These are phyloP conservation scores for Antitype chi DNA, from an alignment of 2,888 invertebrate species.

Conservation along the genomic window DNA sequence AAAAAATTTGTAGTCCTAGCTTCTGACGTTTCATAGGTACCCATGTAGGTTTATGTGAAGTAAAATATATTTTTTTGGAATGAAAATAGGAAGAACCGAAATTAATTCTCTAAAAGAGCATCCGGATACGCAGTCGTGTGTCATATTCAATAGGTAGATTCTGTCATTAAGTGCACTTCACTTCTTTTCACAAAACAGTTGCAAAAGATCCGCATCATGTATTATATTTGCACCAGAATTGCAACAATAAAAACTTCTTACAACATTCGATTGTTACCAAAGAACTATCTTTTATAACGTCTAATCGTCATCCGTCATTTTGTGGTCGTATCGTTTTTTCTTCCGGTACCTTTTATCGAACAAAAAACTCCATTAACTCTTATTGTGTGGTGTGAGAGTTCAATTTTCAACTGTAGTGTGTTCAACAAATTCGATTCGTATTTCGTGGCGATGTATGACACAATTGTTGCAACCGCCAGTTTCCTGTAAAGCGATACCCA, in stretches of 20 bases:
- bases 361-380: slow-evolving; percentile 25
- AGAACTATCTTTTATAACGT: slow-evolving; percentile 62
- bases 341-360: slow-evolving; percentile 64
- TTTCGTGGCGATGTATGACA: slow-evolving; percentile 74
- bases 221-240: slow-evolving; percentile 53
- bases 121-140: background rate
- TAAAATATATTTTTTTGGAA: background rate
- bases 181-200: slow-evolving; percentile 17
- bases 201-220: slow-evolving; percentile 39
- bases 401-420: slow-evolving; percentile 46
- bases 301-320: slow-evolving; percentile 76
- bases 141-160: slow-evolving; percentile 2
- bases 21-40: too few species aligned
- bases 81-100: background rate
- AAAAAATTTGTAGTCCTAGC: background rate
- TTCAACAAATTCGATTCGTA: slow-evolving; percentile 69
- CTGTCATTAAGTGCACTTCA: slow-evolving; percentile 3
- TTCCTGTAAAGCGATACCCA: slow-evolving; percentile 87
- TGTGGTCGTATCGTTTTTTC: slow-evolving; percentile 71
- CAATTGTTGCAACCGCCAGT: slow-evolving; percentile 84
- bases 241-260: slow-evolving; percentile 51
- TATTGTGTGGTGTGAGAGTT: slow-evolving; percentile 60
- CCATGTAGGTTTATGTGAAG: too few species aligned
- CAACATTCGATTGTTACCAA: slow-evolving; percentile 49
- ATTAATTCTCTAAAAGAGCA: background rate